Conservation (phyloP, 2,888 invertebrate genomes). For the Oscheius myriophilus region DNA sequence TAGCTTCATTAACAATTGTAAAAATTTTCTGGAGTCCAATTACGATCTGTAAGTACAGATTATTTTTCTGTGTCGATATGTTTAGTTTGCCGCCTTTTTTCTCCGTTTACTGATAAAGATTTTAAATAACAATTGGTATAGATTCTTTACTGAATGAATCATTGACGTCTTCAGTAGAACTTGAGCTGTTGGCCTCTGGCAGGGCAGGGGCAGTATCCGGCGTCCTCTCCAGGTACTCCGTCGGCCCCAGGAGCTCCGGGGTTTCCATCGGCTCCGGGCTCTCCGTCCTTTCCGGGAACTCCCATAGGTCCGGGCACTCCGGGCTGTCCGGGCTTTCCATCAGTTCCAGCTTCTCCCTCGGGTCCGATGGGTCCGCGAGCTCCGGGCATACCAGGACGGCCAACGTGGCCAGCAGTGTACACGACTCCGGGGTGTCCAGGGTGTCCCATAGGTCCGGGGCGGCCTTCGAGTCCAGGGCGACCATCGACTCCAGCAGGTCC, state of each 20-base stretch:
- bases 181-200: too few relatives aligned
- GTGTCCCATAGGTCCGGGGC: conserved; percentile 26
- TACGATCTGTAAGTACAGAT: too few relatives aligned
- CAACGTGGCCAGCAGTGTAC: conserved; percentile 19
- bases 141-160: too few relatives aligned
- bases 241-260: conserved; percentile 24
- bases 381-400: conserved; percentile 23
- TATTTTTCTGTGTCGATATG: too few relatives aligned
- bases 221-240: conserved; percentile 14
- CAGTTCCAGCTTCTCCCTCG: conserved; percentile 16
- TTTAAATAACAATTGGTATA: too few relatives aligned
- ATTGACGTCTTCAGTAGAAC: too few relatives aligned
- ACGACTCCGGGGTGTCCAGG: conserved; percentile 23
- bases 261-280: conserved; percentile 17
- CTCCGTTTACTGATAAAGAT: too few relatives aligned
- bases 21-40: too few relatives aligned
- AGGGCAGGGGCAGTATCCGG: conserved; percentile 6
- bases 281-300: conserved; percentile 27
- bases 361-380: conserved; percentile 23
- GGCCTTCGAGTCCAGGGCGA: conserved; percentile 12
- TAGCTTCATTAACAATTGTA: too few relatives aligned
- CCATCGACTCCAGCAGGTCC: conserved; percentile 20
- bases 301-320: conserved; percentile 24
- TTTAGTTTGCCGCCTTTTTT: too few relatives aligned
- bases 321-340: conserved; percentile 16